A percentile compares a stretch with the other conserved stretches of the same genome.
These are phyloP conservation scores for Callospermophilus lateralis DNA, from an alignment of 2,113 vertebrate genomes.

Conservation along the genomic window DNA sequence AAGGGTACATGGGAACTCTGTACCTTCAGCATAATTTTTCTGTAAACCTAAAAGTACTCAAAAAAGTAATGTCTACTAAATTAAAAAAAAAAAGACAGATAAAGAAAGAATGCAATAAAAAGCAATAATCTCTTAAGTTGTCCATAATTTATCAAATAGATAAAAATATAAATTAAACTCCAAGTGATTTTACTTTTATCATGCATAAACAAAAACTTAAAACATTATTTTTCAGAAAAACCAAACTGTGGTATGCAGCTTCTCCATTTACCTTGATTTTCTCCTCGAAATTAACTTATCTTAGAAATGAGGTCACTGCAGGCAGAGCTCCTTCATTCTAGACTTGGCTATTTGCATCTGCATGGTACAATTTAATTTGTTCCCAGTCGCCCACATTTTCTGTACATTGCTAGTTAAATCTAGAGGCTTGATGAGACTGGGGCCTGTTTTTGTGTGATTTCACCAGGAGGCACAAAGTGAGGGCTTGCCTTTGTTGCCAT, in stretches of 20 bases:
- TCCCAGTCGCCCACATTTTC: neutral
- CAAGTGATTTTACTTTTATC: conserved; percentile 28
- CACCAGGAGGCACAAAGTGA: neutral
- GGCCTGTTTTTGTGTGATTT: neutral
- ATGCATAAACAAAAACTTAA: neutral
- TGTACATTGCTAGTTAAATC: neutral
- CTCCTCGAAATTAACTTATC: neutral
- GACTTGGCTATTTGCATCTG: neutral
- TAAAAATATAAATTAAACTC: neutral
- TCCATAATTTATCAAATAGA: neutral
- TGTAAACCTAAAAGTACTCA: neutral
- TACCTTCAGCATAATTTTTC: neutral
- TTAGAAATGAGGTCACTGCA: neutral
- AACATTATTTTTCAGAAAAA: neutral
- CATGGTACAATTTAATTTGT: neutral
- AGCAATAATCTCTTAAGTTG: neutral
- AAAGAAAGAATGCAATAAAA: neutral
- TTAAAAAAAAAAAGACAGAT: neutral
- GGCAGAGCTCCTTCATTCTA: neutral
- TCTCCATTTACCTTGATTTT: neutral
- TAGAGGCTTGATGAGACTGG: neutral
- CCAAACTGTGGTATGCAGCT: neutral
- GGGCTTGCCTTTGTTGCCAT: neutral
- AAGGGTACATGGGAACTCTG: neutral
- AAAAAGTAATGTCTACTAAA: neutral